Conservation (phyloP, 2,113 vertebrate genomes). For the Pseudois nayaur region DNA sequence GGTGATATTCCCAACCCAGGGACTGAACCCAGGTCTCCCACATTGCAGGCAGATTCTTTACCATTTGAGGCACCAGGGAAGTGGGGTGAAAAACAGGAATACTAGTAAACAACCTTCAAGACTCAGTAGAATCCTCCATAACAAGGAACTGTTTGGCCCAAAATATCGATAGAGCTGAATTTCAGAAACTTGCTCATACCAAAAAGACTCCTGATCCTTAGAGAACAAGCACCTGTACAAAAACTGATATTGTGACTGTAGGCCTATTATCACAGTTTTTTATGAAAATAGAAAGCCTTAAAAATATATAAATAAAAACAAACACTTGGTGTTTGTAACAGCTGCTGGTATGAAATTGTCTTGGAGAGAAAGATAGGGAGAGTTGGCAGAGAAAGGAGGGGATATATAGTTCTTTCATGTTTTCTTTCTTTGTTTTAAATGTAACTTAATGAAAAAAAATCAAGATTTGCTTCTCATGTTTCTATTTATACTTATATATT, state of each 20-base stretch:
- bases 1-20: not conserved
- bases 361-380: not conserved
- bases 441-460: not conserved
- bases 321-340: not conserved
- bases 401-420: not conserved
- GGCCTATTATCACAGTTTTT: not conserved
- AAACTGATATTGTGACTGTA: not conserved
- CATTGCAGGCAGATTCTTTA: not conserved
- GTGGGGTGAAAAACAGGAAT: not conserved
- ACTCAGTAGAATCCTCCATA: too few species aligned
- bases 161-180: not conserved
- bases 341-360: not conserved
- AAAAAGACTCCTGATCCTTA: not conserved
- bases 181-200: not conserved
- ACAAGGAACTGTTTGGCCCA: not conserved
- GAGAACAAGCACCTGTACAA: not conserved
- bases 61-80: not conserved
- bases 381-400: not conserved
- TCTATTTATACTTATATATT: not conserved
- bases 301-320: not conserved
- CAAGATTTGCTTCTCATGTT: not conserved
- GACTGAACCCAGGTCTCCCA: not conserved
- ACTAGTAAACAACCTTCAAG: not conserved
- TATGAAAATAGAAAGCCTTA: not conserved
- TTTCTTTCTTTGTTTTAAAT: not conserved